Percentiles rank a stretch among this genome's conserved stretches.
Evolutionary conservation across 2,113 vertebrate genomes (phyloP).

Genomic region (Lampris incognitus): DNA sequence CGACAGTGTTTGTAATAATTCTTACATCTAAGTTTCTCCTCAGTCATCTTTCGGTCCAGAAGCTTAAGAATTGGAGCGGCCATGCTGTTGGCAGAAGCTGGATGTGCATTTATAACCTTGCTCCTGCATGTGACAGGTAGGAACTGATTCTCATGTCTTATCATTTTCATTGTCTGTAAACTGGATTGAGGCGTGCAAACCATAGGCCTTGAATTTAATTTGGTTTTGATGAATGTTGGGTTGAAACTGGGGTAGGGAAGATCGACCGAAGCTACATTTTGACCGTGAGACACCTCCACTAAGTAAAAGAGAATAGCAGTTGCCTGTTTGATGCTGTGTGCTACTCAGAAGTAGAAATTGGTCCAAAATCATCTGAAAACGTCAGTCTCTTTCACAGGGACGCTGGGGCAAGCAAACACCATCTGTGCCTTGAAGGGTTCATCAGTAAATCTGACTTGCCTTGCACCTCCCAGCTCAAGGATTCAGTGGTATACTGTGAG

Average conservation of each 20-base stretch:
- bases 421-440: not conserved
- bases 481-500: not conserved
- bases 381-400: not conserved
- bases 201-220: too few species aligned
- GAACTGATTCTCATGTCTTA: not conserved
- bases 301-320: too few species aligned
- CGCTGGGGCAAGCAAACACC: not conserved
- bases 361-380: not conserved
- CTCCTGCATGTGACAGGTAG: not conserved
- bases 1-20: not conserved
- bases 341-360: not conserved
- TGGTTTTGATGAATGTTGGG: too few species aligned
- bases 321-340: too few species aligned
- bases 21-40: not conserved
- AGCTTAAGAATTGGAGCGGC: not conserved
- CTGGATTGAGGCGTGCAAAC: not conserved
- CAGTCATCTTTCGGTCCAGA: not conserved
- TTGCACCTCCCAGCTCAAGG: not conserved
- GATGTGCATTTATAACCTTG: not conserved
- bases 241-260: too few species aligned
- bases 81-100: not conserved
- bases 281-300: too few species aligned
- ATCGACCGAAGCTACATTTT: too few species aligned
- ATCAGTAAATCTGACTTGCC: slow-evolving; percentile 4
- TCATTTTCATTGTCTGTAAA: not conserved